These are phyloP conservation scores for Athalia rosae DNA, from an alignment of 2,888 invertebrate genomes.

Conservation along the genomic window DNA sequence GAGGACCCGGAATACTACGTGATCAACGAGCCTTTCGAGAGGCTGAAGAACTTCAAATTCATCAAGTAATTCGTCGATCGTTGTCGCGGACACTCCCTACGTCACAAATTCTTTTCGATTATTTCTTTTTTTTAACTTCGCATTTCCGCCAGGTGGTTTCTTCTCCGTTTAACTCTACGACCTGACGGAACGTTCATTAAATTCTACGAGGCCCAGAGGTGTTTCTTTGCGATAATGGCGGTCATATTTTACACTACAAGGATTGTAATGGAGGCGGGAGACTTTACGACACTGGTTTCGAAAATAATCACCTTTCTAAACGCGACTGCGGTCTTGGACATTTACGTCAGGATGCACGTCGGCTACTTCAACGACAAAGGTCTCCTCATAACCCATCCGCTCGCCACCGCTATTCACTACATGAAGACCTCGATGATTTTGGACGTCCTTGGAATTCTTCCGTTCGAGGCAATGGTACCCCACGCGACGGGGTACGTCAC, in stretches of 20 bases:
- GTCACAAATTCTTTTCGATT: not conserved
- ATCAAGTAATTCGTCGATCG: constrained; percentile 64
- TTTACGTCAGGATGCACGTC: constrained; percentile 58
- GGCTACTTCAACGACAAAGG: constrained; percentile 56
- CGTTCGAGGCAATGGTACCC: constrained; percentile 46
- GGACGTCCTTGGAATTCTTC: constrained; percentile 56
- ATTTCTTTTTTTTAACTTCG: not conserved
- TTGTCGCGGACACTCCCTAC: no score
- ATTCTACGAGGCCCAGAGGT: constrained; percentile 27
- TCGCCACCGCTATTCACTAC: constrained; percentile 56
- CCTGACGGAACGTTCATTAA: constrained; percentile 32
- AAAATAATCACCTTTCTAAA: constrained; percentile 7
- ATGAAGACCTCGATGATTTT: constrained; percentile 56
- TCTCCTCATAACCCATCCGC: constrained; percentile 58
- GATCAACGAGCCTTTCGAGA: constrained; percentile 48
- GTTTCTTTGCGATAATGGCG: not conserved
- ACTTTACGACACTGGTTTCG: not conserved
- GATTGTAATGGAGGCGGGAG: constrained; percentile 10
- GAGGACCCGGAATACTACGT: constrained; percentile 37
- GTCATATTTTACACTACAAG: constrained; percentile 19
- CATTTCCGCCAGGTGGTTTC: constrained; percentile 15
- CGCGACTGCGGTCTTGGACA: constrained; percentile 31
- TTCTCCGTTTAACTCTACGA: constrained; percentile 23
- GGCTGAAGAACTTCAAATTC: constrained; percentile 62
- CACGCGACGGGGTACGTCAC: constrained; percentile 2